phyloP scores from a whole-genome alignment of 2,113 vertebrate species.

The Addax nasomaculatus region DNA sequence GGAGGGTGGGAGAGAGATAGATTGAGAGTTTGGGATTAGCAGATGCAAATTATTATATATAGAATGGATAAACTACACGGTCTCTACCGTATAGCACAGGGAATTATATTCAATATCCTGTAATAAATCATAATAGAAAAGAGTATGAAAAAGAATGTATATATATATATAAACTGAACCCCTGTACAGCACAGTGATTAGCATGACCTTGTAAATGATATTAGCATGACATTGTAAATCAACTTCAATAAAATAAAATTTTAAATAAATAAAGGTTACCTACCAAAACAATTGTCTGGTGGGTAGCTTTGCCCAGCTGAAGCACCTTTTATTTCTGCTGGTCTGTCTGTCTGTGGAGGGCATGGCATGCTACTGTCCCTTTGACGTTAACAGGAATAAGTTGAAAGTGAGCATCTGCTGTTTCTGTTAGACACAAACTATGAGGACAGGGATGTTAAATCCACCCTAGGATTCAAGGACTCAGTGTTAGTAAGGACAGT shows the following conservation, averaged over 20 bases:
- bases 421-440: background rate
- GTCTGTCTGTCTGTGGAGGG: background rate
- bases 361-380: background rate
- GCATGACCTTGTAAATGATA: background rate
- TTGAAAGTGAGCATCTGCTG: background rate
- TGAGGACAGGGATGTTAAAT: background rate
- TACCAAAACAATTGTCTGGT: background rate
- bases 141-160: background rate
- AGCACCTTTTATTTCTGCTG: background rate
- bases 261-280: background rate
- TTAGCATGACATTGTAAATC: background rate
- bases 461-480: background rate
- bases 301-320: background rate
- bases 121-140: background rate
- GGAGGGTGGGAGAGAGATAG: background rate
- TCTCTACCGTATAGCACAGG: background rate
- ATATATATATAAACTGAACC: background rate
- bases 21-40: background rate
- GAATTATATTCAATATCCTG: background rate
- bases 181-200: background rate
- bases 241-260: background rate
- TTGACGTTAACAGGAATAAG: background rate
- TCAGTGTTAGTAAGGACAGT: background rate
- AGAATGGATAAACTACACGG: background rate
- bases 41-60: background rate